A percentile compares a stretch with the other conserved stretches of the same genome.
Evolutionary conservation across 2,113 vertebrate genomes (phyloP).

Genomic region (Probosciger aterrimus): DNA sequence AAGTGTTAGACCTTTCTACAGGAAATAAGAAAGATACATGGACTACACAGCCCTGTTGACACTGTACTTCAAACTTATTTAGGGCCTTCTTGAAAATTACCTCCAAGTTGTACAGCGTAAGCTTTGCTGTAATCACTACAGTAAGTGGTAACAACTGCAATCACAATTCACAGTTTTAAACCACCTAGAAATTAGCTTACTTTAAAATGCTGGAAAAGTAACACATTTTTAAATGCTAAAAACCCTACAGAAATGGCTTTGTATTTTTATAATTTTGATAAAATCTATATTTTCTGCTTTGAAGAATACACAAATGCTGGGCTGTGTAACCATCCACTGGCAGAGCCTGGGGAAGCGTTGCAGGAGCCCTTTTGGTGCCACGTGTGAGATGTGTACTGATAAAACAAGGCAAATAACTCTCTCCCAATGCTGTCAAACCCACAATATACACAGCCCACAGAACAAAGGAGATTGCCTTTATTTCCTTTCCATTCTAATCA

Average conservation of each 20-base stretch:
- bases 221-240: not conserved
- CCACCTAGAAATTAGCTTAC: not conserved
- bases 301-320: not conserved
- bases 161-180: not conserved
- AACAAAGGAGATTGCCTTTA: constrained; percentile 45
- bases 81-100: not conserved
- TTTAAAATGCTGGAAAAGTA: not conserved
- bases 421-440: constrained; percentile 7
- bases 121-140: not conserved
- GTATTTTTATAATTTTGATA: not conserved
- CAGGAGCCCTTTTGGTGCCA: not conserved
- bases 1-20: not conserved
- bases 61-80: not conserved
- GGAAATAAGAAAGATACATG: not conserved
- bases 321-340: not conserved
- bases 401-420: not conserved
- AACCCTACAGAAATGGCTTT: not conserved
- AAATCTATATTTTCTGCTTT: not conserved
- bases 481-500: constrained; percentile 60
- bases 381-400: not conserved
- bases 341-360: not conserved
- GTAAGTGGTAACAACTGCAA: not conserved
- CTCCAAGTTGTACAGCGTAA: not conserved
- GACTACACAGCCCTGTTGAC: not conserved
- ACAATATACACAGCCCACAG: not conserved